Evolutionary conservation across 2,888 invertebrate genomes (phyloP).

Genomic region (Herminia tarsipennalis): DNA sequence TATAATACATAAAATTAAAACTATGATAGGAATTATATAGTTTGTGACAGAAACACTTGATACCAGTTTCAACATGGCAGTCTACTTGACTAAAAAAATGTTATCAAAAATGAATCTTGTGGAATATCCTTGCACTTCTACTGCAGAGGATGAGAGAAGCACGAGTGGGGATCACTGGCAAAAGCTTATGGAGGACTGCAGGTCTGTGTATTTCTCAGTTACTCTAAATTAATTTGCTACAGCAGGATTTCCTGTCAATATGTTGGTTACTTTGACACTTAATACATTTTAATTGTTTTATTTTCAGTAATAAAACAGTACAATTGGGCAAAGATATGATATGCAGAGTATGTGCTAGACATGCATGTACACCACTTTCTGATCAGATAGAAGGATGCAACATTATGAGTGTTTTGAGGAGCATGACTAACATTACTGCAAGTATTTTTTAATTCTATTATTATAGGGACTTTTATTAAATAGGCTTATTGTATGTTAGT

Average conservation of each 20-base stretch:
- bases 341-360: constrained; percentile 74
- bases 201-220: constrained; percentile 45
- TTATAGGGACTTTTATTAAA: too few species aligned
- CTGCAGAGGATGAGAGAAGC: constrained; percentile 49
- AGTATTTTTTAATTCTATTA: constrained; percentile 41
- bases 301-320: constrained; percentile 56
- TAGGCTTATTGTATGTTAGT: too few species aligned
- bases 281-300: constrained; percentile 2
- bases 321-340: constrained; percentile 68
- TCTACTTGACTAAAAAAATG: constrained; percentile 75
- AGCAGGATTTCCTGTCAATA: neutral
- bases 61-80: constrained; percentile 58
- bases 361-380: constrained; percentile 67
- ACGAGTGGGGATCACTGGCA: constrained; percentile 69
- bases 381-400: constrained; percentile 70
- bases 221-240: neutral
- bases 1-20: too few species aligned
- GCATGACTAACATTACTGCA: constrained; percentile 72
- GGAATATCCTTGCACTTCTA: constrained; percentile 52
- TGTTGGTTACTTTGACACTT: neutral
- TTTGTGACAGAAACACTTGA: constrained; percentile 2
- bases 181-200: constrained; percentile 57
- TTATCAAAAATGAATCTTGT: constrained; percentile 66
- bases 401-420: constrained; percentile 70
- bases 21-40: neutral